Percentiles rank a stretch among this genome's conserved stretches.
These are phyloP conservation scores for Orthosia incerta DNA, from an alignment of 2,888 invertebrate species.

Conservation along the genomic window DNA sequence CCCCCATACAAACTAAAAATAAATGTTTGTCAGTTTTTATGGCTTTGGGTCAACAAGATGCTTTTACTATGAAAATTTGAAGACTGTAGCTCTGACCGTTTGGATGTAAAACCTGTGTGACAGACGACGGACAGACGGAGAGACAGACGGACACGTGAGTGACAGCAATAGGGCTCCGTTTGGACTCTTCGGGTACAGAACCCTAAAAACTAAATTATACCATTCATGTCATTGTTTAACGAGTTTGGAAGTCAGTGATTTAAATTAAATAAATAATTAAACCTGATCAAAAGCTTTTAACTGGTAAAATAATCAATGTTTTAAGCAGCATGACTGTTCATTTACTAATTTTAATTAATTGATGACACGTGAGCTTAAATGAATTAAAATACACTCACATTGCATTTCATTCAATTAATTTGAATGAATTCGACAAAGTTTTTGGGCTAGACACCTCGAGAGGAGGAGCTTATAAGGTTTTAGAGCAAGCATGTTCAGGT, in stretches of 20 bases:
- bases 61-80: too few relatives aligned
- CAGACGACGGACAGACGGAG: too few relatives aligned
- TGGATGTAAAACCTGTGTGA: too few relatives aligned
- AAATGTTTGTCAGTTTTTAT: too few relatives aligned
- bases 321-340: background rate
- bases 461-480: too few relatives aligned
- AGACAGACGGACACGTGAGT: too few relatives aligned
- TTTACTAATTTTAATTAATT: background rate
- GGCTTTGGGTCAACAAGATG: too few relatives aligned
- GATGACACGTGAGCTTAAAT: conserved; percentile 1
- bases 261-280: conserved; percentile 2
- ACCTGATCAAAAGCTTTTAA: conserved; percentile 6
- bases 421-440: background rate
- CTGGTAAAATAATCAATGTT: background rate
- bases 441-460: background rate
- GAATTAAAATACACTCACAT: background rate
- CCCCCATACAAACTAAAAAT: too few relatives aligned
- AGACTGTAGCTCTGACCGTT: too few relatives aligned
- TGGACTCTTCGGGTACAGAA: too few relatives aligned
- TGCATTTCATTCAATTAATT: background rate
- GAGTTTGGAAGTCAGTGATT: background rate
- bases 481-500: too few relatives aligned
- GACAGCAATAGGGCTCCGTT: too few relatives aligned
- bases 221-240: background rate
- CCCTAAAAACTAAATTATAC: background rate